Evolutionary conservation across 2,113 vertebrate genomes (phyloP).

Genomic region (Corydoras sp.): DNA sequence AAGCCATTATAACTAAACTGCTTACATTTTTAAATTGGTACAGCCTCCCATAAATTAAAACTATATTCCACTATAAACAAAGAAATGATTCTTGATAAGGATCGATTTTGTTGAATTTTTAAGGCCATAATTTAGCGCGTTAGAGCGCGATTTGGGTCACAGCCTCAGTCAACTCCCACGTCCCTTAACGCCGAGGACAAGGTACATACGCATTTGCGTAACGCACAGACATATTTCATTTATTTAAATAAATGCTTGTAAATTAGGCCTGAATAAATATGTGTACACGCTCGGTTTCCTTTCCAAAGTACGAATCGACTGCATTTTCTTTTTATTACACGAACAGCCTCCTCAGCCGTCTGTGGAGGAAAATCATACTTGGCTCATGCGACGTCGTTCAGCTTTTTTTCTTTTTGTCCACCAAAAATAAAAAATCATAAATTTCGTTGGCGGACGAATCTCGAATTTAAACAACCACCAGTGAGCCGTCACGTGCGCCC

Average conservation of each 20-base stretch:
- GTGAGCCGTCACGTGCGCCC: conserved; percentile 12
- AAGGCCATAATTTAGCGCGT: too few relatives aligned
- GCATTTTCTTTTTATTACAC: not conserved
- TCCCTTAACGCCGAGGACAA: not conserved
- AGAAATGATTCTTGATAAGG: too few relatives aligned
- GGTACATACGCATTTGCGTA: too few relatives aligned
- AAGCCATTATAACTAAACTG: not conserved
- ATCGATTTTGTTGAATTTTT: too few relatives aligned
- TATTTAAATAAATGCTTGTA: too few relatives aligned
- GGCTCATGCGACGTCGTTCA: too few relatives aligned
- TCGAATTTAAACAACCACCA: conserved; percentile 12
- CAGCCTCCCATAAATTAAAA: not conserved
- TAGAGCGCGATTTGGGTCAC: too few relatives aligned
- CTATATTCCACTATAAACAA: too few relatives aligned
- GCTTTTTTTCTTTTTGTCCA: too few relatives aligned
- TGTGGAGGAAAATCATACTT: too few relatives aligned
- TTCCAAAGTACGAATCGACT: too few relatives aligned
- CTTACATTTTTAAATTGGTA: not conserved
- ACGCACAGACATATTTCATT: too few relatives aligned
- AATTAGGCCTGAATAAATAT: not conserved
- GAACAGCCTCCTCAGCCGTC: not conserved
- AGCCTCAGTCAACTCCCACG: not conserved
- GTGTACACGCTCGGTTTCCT: not conserved
- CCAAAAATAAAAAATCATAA: not conserved
- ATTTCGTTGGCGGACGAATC: conserved; percentile 5